A percentile compares a stretch with the other conserved stretches of the same genome.
Evolutionary conservation across 1,140 invertebrate species (phyloP).

Genomic region (Aleiodes sp.): DNA sequence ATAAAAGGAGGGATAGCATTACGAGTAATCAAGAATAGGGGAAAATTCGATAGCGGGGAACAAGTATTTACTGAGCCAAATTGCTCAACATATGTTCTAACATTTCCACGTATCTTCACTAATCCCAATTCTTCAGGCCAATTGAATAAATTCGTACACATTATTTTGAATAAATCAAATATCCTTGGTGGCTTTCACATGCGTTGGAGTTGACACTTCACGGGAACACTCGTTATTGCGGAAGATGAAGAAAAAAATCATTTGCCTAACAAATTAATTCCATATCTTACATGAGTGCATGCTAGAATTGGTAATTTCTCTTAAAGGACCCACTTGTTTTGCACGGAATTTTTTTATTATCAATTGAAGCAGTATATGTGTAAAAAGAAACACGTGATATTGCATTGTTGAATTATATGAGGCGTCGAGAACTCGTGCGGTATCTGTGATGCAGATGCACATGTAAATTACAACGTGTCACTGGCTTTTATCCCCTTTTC

Average conservation of each 20-base stretch:
- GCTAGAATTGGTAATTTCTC: slow-evolving; percentile 11
- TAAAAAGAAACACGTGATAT: slow-evolving; percentile 1
- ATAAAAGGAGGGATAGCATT: background rate
- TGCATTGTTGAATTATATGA: background rate
- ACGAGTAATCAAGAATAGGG: background rate
- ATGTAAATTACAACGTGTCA: slow-evolving; percentile 9
- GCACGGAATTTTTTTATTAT: background rate
- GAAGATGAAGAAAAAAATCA: slow-evolving; percentile 3
- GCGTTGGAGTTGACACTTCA: background rate
- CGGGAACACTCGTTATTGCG: background rate
- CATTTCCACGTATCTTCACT: background rate
- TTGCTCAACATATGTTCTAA: slow-evolving; percentile 18
- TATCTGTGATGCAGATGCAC: slow-evolving; percentile 29
- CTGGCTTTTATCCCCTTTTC: slow-evolving; percentile 9
- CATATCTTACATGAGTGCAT: slow-evolving; percentile 2
- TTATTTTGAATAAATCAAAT: background rate
- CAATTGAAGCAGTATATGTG: background rate
- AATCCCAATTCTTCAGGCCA: background rate
- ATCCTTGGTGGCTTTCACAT: background rate
- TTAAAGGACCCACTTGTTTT: background rate
- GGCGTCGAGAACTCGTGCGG: background rate
- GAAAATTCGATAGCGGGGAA: background rate
- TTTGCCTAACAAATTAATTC: slow-evolving; percentile 39
- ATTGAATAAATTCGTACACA: slow-evolving; percentile 1
- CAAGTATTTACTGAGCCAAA: slow-evolving; percentile 23